A percentile compares a stretch with the other conserved stretches of the same genome.
These are phyloP conservation scores for Agrenia bidenticulata DNA, from an alignment of 2,888 invertebrate species.

Conservation along the genomic window DNA sequence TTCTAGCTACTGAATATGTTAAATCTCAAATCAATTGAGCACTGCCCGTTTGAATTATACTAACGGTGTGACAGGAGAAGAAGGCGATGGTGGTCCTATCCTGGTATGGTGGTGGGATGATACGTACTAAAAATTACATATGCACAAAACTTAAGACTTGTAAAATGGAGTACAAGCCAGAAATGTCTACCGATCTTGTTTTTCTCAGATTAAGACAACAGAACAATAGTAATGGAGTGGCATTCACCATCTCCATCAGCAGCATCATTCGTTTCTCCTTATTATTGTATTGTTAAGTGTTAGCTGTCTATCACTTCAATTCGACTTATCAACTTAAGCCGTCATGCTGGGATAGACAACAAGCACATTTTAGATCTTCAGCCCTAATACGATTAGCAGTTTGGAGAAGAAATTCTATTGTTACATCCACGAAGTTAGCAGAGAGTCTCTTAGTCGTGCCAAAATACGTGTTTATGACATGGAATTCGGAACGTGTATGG, in stretches of 20 bases:
- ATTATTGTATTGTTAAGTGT: conserved; percentile 24
- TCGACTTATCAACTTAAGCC: conserved; percentile 36
- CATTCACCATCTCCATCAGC: conserved; percentile 37
- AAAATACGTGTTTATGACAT: background rate
- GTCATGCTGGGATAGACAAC: conserved; percentile 39
- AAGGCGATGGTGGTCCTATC: conserved; percentile 8
- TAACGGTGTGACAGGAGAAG: background rate
- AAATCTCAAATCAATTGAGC: background rate
- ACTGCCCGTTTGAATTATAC: background rate
- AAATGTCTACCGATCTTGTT: too few relatives aligned
- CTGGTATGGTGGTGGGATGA: background rate
- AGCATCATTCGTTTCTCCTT: conserved; percentile 16
- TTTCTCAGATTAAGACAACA: conserved; percentile 32
- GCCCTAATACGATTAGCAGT: too few relatives aligned
- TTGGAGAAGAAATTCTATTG: background rate
- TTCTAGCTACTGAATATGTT: conserved; percentile 31
- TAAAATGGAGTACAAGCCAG: too few relatives aligned
- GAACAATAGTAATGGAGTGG: conserved; percentile 34
- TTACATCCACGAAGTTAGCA: background rate
- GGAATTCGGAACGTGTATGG: too few relatives aligned
- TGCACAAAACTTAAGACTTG: too few relatives aligned
- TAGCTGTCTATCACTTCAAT: conserved; percentile 40
- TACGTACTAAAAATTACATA: background rate
- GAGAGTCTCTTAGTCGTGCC: background rate
- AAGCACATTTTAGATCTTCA: background rate